These are phyloP conservation scores for Aphelocoma coerulescens DNA, from an alignment of 2,113 vertebrate species.

Conservation along the genomic window DNA sequence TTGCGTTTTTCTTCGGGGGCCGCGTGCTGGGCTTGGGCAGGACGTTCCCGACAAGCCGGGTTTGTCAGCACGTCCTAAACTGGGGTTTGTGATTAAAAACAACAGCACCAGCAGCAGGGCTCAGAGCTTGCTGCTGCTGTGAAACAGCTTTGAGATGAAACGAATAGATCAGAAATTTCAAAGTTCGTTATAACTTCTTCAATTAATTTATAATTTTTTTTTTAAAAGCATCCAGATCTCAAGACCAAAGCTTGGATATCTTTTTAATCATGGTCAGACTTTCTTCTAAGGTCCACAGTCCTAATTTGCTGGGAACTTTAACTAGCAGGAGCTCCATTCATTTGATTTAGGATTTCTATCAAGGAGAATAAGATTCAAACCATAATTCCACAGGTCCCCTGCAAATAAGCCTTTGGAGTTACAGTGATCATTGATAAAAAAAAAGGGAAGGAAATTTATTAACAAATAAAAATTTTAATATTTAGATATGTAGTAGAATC, in stretches of 20 bases:
- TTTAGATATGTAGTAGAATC: background rate
- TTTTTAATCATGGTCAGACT: background rate
- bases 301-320: background rate
- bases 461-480: background rate
- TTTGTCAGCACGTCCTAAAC: slow-evolving; percentile 30
- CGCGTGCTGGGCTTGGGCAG: background rate
- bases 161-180: background rate
- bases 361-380: background rate
- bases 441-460: background rate
- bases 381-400: background rate
- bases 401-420: background rate
- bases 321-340: background rate
- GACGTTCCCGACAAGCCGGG: background rate
- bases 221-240: background rate
- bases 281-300: background rate
- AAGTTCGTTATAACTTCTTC: background rate
- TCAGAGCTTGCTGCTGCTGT: background rate
- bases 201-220: background rate
- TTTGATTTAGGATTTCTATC: background rate
- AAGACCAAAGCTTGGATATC: background rate
- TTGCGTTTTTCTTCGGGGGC: background rate
- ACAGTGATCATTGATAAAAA: background rate
- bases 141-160: background rate
- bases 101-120: background rate
- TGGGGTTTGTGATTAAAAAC: background rate